Evolutionary conservation across 2,113 vertebrate species (phyloP).

Genomic region (Elgaria multicarinata): DNA sequence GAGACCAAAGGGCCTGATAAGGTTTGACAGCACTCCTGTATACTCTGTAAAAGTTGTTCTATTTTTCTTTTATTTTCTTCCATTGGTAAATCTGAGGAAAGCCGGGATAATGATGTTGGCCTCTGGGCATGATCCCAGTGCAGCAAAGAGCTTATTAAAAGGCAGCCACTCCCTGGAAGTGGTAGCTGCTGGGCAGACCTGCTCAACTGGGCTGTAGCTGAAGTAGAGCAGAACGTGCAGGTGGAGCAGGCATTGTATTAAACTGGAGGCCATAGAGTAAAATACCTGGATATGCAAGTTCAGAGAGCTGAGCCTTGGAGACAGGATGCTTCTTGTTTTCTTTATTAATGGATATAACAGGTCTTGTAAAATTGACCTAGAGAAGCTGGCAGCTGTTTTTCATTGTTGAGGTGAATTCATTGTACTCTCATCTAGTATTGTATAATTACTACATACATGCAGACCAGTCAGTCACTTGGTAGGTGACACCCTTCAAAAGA

Average conservation of each 20-base stretch:
- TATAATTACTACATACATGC: neutral
- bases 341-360: constrained; percentile 34
- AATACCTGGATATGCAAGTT: constrained; percentile 22
- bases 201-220: constrained; percentile 6
- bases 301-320: constrained; percentile 6
- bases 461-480: neutral
- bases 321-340: neutral
- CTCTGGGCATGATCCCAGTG: neutral
- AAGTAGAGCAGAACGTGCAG: constrained; percentile 27
- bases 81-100: neutral
- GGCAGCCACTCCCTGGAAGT: constrained; percentile 27
- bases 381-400: constrained; percentile 9
- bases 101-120: neutral
- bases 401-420: constrained; percentile 22
- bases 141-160: constrained; percentile 31
- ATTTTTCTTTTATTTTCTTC: neutral
- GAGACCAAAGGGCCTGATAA: neutral
- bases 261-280: neutral
- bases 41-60: neutral
- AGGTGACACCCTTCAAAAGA: constrained; percentile 11
- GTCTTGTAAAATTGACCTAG: neutral
- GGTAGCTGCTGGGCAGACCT: constrained; percentile 9
- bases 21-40: neutral
- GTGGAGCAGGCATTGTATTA: neutral
- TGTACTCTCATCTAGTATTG: neutral